Evolutionary conservation across 2,113 vertebrate species (phyloP).

Genomic region (Rattus norvegicus): DNA sequence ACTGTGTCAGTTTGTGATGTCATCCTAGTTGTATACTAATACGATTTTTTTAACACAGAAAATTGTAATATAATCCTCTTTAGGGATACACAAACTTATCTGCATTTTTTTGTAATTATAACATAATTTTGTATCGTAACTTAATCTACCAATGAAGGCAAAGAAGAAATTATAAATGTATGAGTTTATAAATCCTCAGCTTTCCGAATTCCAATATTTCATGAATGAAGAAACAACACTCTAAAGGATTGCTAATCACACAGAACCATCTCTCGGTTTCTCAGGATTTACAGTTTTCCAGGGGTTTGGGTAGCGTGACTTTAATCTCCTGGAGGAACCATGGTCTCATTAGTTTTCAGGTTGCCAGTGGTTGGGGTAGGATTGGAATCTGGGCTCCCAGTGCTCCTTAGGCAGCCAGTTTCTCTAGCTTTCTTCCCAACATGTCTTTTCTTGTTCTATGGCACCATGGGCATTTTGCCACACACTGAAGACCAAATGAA

Average conservation of each 20-base stretch:
- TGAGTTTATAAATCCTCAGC: not conserved
- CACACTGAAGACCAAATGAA: not conserved
- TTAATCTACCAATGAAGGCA: conserved; percentile 13
- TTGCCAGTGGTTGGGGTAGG: not conserved
- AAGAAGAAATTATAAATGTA: not conserved
- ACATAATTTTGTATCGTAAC: not conserved
- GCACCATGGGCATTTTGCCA: not conserved
- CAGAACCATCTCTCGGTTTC: not conserved
- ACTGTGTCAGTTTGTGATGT: not conserved
- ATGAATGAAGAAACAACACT: not conserved
- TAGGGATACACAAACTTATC: not conserved
- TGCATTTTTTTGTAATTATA: conserved; percentile 5
- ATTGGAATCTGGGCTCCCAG: not conserved
- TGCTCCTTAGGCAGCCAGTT: not conserved
- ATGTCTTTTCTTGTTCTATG: not conserved
- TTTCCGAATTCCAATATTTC: not conserved
- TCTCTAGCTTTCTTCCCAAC: not conserved
- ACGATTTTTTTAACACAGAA: conserved; percentile 14
- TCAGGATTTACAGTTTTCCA: not conserved
- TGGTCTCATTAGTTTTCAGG: not conserved
- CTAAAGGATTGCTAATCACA: not conserved
- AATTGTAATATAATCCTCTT: not conserved
- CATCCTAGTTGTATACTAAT: conserved; percentile 6
- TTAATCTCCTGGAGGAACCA: not conserved
- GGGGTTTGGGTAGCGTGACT: not conserved